Percentiles rank a stretch among this genome's conserved stretches.
phyloP scores from a whole-genome alignment of 1,140 invertebrate genomes.

The Hydropsyche tenuis region DNA sequence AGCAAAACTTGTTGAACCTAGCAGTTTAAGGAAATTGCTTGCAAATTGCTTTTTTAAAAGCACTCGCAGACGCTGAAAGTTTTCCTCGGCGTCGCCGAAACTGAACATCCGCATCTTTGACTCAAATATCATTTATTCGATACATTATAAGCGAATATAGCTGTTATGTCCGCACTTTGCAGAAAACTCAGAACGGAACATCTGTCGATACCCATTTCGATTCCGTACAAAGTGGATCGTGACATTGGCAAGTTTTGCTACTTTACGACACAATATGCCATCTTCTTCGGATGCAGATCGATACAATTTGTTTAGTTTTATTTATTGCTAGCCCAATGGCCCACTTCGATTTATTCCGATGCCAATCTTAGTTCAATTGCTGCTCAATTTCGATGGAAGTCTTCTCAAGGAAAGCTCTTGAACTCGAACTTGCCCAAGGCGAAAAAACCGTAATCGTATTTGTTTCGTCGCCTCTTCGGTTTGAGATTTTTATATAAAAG shows the following conservation, averaged over 20 bases:
- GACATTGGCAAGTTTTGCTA: neutral
- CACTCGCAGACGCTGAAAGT: no score
- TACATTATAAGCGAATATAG: no score
- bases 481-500: neutral
- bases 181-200: neutral
- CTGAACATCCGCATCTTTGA: neutral
- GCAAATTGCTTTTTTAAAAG: neutral
- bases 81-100: neutral
- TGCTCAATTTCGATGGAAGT: neutral
- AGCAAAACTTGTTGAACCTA: slow-evolving; percentile 4
- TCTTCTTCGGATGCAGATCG: neutral
- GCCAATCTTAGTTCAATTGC: neutral
- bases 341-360: neutral
- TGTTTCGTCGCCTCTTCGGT: neutral
- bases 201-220: neutral
- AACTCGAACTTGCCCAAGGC: neutral
- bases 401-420: neutral
- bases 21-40: neutral
- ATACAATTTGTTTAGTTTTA: neutral
- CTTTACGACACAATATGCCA: no score
- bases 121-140: no score
- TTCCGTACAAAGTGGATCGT: neutral
- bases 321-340: neutral
- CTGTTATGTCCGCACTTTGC: neutral
- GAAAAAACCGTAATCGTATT: no score